Evolutionary conservation across 2,113 vertebrate species (phyloP).

Genomic region (Phoenicopterus ruber): DNA sequence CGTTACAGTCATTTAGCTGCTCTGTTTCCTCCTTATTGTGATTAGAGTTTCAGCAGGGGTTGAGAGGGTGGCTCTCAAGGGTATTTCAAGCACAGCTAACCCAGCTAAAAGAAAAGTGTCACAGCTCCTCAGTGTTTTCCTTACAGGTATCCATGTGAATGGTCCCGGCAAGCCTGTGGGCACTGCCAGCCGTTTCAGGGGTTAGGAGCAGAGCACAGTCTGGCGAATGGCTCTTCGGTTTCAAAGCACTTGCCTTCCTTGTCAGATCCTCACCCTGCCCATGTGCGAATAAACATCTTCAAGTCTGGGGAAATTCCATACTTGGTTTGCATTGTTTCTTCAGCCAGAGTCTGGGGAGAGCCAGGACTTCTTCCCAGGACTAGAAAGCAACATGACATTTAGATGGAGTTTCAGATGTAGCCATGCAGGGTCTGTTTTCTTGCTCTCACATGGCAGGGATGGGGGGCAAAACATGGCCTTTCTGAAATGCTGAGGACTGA

Average conservation of each 20-base stretch:
- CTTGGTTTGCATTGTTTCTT: background rate
- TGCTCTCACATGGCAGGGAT: background rate
- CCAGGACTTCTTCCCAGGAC: background rate
- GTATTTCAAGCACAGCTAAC: background rate
- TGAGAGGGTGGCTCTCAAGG: background rate
- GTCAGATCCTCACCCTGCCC: background rate
- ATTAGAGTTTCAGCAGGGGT: background rate
- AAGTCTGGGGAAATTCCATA: background rate
- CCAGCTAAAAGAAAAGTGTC: background rate
- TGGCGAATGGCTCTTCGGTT: fast-evolving
- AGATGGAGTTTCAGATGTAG: background rate
- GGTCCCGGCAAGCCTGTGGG: background rate
- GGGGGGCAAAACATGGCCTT: background rate
- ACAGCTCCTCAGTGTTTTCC: background rate
- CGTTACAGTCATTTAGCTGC: background rate
- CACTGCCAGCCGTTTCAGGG: background rate
- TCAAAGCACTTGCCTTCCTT: background rate
- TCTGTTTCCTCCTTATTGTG: background rate
- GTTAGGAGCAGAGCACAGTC: background rate
- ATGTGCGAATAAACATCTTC: background rate
- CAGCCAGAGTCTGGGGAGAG: background rate
- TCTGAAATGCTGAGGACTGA: background rate
- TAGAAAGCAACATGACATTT: background rate
- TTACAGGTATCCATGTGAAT: background rate
- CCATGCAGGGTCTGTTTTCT: background rate